These are phyloP conservation scores for Ferdinandea cuprea DNA, from an alignment of 2,888 invertebrate genomes.

Conservation along the genomic window DNA sequence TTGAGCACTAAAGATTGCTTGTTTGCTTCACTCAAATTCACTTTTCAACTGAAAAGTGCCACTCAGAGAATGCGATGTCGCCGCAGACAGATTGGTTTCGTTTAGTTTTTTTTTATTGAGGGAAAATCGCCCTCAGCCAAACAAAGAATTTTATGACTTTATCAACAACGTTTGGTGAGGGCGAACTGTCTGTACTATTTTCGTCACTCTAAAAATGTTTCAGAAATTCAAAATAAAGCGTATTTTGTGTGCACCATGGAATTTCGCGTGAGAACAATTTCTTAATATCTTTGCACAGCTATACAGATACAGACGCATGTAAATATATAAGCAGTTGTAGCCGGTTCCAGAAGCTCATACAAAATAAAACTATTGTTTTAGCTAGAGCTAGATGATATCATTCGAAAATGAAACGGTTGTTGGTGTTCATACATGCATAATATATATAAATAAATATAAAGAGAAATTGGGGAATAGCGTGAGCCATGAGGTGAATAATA, in stretches of 20 bases:
- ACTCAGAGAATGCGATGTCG: slow-evolving; percentile 1
- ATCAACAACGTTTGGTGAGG: background rate
- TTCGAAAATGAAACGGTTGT: slow-evolving; percentile 13
- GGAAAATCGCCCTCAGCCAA: slow-evolving; percentile 19
- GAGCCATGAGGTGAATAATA: background rate
- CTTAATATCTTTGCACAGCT: slow-evolving; percentile 35
- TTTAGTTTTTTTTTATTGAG: background rate
- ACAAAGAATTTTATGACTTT: slow-evolving; percentile 27
- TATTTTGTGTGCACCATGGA: slow-evolving; percentile 23
- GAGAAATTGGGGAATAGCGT: slow-evolving; percentile 2
- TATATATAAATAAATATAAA: background rate
- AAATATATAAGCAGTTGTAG: background rate
- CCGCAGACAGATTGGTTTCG: slow-evolving; percentile 19
- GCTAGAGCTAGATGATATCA: slow-evolving; percentile 33
- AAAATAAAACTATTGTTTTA: background rate
- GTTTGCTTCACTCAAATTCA: slow-evolving; percentile 14
- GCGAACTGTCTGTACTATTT: slow-evolving; percentile 36
- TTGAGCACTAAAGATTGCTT: background rate
- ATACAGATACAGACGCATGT: background rate
- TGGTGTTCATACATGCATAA: slow-evolving; percentile 16
- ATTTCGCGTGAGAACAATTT: slow-evolving; percentile 42
- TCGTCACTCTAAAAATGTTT: slow-evolving; percentile 28
- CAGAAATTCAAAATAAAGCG: slow-evolving; percentile 6
- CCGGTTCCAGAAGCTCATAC: slow-evolving; percentile 28
- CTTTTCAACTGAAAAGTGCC: background rate